Evolutionary conservation across 2,888 invertebrate genomes (phyloP).

Genomic region (Mesoligia furuncula): DNA sequence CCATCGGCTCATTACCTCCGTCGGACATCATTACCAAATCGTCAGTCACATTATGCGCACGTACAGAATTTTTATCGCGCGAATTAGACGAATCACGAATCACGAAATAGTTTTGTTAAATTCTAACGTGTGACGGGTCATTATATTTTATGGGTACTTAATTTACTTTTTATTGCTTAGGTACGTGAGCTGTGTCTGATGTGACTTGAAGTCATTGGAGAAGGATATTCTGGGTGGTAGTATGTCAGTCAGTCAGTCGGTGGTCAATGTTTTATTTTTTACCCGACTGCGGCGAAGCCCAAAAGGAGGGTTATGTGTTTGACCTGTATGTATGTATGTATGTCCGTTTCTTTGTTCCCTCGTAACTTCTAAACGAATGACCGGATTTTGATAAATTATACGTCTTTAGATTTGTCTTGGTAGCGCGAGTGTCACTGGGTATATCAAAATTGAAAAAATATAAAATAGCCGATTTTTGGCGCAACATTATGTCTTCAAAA

Average conservation of each 20-base stretch:
- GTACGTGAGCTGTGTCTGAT: conserved; percentile 29
- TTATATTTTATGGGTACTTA: conserved; percentile 61
- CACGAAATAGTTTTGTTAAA: conserved; percentile 43
- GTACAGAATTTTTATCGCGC: conserved; percentile 56
- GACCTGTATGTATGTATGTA: too few relatives aligned
- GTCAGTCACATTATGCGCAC: conserved; percentile 46
- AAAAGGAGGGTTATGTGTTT: too few relatives aligned
- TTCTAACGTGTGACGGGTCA: conserved; percentile 26
- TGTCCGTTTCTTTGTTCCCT: too few relatives aligned
- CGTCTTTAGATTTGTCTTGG: too few relatives aligned
- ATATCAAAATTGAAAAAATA: too few relatives aligned
- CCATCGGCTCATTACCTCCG: conserved; percentile 62
- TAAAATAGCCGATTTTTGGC: too few relatives aligned
- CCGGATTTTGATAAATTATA: too few relatives aligned
- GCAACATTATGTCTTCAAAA: too few relatives aligned
- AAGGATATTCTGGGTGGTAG: conserved; percentile 59
- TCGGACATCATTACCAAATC: conserved; percentile 59
- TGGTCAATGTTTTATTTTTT: not conserved
- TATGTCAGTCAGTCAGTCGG: not conserved
- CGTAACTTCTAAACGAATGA: too few relatives aligned
- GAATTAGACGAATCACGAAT: conserved; percentile 56
- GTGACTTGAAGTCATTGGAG: conserved; percentile 29
- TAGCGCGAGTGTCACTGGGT: too few relatives aligned
- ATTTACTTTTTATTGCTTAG: conserved; percentile 57
- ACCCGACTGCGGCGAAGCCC: too few relatives aligned